Evolutionary conservation across 2,888 invertebrate genomes (phyloP).

Genomic region (Muschampia plurimacula): DNA sequence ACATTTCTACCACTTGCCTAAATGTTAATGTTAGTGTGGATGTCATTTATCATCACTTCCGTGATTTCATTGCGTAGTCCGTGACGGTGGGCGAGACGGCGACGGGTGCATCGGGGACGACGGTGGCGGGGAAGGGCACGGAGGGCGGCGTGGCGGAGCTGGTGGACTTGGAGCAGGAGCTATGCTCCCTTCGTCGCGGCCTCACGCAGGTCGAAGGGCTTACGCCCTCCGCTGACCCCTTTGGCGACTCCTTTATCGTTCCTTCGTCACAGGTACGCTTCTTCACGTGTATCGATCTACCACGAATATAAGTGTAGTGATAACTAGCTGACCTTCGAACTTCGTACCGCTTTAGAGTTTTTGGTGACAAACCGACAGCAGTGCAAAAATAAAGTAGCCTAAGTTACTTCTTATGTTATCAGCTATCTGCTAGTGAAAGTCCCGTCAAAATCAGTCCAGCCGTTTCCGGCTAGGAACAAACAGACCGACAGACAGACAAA

Average conservation of each 20-base stretch:
- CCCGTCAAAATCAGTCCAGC: no score
- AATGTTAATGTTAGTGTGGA: no score
- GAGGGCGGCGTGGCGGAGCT: slow-evolving; percentile 93
- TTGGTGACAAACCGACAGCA: no score
- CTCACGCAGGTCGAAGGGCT: slow-evolving; percentile 95
- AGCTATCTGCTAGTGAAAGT: no score
- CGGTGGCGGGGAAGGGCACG: slow-evolving; percentile 54
- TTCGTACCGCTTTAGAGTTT: no score
- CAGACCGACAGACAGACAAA: no score
- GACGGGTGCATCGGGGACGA: slow-evolving; percentile 49
- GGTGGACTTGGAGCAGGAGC: slow-evolving; percentile 94
- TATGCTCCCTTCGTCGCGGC: slow-evolving; percentile 94
- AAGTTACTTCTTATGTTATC: no score
- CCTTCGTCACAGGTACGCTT: slow-evolving; percentile 65
- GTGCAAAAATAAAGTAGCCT: no score
- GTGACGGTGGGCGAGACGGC: slow-evolving; percentile 55
- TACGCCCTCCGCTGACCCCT: slow-evolving; percentile 87
- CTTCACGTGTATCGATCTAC: not conserved
- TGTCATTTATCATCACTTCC: no score
- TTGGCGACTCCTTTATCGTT: slow-evolving; percentile 76
- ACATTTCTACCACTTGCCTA: no score
- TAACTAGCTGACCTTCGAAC: no score
- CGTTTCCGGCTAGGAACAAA: no score
- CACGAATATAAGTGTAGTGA: not conserved
- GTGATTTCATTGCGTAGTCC: not conserved